These are phyloP conservation scores for Diglossa cyanea DNA, from an alignment of 2,797 vertebrate genomes.

Conservation along the genomic window DNA sequence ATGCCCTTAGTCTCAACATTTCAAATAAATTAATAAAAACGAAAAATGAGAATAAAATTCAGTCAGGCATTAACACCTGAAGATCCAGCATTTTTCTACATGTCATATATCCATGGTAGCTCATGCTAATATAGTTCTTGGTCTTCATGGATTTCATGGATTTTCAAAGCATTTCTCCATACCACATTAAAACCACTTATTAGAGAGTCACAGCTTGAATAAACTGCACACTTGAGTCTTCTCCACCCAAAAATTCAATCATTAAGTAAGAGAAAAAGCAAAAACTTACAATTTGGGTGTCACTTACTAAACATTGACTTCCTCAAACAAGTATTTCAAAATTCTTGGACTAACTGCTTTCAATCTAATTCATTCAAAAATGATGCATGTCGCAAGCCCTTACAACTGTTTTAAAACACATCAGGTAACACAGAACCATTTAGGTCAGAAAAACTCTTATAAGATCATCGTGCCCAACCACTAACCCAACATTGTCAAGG, in stretches of 20 bases:
- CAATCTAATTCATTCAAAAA: background rate
- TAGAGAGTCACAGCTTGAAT: background rate
- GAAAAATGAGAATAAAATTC: background rate
- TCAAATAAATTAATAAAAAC: background rate
- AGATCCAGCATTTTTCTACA: background rate
- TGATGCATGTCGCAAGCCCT: background rate
- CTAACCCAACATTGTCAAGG: background rate
- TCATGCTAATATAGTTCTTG: background rate
- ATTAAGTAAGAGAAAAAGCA: background rate
- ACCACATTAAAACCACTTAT: background rate
- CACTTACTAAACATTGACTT: background rate
- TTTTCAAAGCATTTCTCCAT: background rate
- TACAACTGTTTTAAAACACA: background rate
- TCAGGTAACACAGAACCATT: background rate
- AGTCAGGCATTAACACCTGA: background rate
- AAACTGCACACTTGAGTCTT: background rate
- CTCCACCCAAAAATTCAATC: background rate
- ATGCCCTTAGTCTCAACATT: fast-evolving
- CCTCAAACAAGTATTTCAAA: background rate
- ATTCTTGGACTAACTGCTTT: background rate
- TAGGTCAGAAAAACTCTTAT: background rate
- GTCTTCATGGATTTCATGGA: background rate
- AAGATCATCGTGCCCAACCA: background rate
- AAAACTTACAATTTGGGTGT: background rate
- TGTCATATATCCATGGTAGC: background rate